Conservation (phyloP, 2,113 vertebrate species). For the Cyphomyrus discorhynchus region DNA sequence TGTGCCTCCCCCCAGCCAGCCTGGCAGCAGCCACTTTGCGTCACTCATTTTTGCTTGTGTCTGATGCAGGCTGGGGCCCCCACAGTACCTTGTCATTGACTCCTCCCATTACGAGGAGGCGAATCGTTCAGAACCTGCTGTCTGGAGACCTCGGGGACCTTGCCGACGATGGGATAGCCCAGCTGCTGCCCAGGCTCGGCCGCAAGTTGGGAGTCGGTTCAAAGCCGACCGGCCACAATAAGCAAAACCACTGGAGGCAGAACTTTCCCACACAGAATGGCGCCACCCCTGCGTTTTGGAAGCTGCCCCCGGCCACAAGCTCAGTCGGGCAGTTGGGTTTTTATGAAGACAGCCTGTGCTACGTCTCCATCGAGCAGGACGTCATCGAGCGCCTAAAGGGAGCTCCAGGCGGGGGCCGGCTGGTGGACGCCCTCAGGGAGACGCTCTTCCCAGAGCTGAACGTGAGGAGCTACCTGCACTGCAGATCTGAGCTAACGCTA, state of each 20-base stretch:
- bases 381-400: conserved; percentile 39
- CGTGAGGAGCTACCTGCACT: conserved; percentile 61
- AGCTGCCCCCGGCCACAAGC: conserved; percentile 33
- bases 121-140: conserved; percentile 56
- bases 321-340: conserved; percentile 31
- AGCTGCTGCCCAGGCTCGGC: conserved; percentile 48
- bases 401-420: conserved; percentile 33
- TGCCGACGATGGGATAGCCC: conserved; percentile 52
- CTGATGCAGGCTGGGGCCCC: conserved; percentile 54
- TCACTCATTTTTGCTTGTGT: conserved; percentile 51
- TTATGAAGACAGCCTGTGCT: conserved; percentile 47
- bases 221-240: conserved; percentile 32
- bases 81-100: conserved; percentile 42
- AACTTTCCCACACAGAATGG: conserved; percentile 41
- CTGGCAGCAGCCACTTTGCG: conserved; percentile 25
- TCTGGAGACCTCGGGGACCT: conserved; percentile 59
- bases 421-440: conserved; percentile 50
- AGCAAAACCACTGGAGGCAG: conserved; percentile 17
- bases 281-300: conserved; percentile 24
- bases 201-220: conserved; percentile 31
- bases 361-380: conserved; percentile 46
- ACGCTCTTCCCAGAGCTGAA: conserved; percentile 57
- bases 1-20: background rate
- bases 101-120: conserved; percentile 48
- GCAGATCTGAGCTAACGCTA: conserved; percentile 57